Evolutionary conservation across 1,140 invertebrate species (phyloP), one percentile per base, ranked within the genome.

Genomic region (Conus ventricosus): DNA sequence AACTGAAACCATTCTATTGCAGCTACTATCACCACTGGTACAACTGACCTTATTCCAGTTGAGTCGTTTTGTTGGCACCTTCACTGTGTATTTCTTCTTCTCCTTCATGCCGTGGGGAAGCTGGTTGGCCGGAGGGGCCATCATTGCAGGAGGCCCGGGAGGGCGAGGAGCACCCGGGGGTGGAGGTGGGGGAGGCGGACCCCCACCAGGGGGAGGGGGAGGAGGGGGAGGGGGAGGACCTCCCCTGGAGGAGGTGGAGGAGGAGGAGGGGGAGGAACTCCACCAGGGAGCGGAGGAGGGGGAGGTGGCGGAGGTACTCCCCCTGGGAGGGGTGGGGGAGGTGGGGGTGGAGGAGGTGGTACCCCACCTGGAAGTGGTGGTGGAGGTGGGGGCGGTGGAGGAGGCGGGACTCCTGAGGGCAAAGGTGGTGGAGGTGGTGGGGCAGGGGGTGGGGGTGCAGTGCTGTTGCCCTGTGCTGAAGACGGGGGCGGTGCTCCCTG

Each of bases 21-120:
- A 39, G 39, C 39, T 39, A 39, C 39, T 39, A 39, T 0, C 39
- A 39, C 39, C 39, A 39, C 39, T 39, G n/a, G 75, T 11, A 25
- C 13, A 23, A 97, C 97, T 89, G 97, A 97, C 95, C 94, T 96
- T 96, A 87, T 95, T 96, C 96, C 96, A 96, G 91, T 96, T 96
- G 51, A 95, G 94, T 88, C 95, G 92, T 94, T 99, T 99, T 89
- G 99, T 96, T 0, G 97, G 98, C 51, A 96, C 96, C 71, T 97
- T 97, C 0, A 98, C 96, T 82, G 98, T 97, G 97, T 97, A 99
- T 93, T 98, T 98, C 94, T 97, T 98, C 93, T 99, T 99, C 0
- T 98, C 97, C 92, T 99, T 98, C 90, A 99, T 96, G 3, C 98
- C 98, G 93, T 97, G 96, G 0, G 98, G 98, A 5, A 99, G 95